phyloP scores from a whole-genome alignment of 2,888 invertebrate species.

The Melinopterus prodromus region DNA sequence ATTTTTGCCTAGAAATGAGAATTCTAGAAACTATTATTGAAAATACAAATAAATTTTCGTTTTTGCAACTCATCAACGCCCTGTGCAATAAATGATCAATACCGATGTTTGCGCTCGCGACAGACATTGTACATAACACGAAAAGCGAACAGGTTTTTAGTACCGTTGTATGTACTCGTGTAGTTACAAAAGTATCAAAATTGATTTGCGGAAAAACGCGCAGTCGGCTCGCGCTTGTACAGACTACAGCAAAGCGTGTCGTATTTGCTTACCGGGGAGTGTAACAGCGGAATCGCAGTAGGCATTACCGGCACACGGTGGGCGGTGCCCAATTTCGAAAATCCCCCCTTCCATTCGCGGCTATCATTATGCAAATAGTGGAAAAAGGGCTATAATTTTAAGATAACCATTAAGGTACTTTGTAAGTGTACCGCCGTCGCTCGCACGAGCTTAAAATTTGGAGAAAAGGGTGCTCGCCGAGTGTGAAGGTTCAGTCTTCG shows the following conservation, averaged over 20 bases:
- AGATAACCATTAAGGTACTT: conserved; percentile 18
- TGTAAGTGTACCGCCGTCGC: neutral
- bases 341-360: neutral
- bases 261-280: conserved; percentile 14
- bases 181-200: conserved; percentile 10
- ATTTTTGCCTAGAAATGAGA: too few species aligned
- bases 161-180: too few species aligned
- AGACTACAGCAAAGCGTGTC: conserved; percentile 6
- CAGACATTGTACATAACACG: too few species aligned
- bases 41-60: too few species aligned
- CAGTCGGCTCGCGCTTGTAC: conserved; percentile 8
- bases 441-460: neutral
- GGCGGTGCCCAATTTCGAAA: conserved; percentile 10
- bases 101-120: too few species aligned
- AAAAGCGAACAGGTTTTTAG: too few species aligned
- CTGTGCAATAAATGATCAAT: too few species aligned
- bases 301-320: conserved; percentile 8
- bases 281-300: neutral
- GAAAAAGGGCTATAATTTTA: conserved; percentile 23
- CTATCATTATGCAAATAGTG: conserved; percentile 20
- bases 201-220: conserved; percentile 6
- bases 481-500: neutral
- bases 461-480: neutral
- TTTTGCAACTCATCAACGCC: too few species aligned
- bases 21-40: too few species aligned